Base-by-base conservation (phyloP, 1,140 invertebrate genomes). In the Hycleus cichorii region DNA sequence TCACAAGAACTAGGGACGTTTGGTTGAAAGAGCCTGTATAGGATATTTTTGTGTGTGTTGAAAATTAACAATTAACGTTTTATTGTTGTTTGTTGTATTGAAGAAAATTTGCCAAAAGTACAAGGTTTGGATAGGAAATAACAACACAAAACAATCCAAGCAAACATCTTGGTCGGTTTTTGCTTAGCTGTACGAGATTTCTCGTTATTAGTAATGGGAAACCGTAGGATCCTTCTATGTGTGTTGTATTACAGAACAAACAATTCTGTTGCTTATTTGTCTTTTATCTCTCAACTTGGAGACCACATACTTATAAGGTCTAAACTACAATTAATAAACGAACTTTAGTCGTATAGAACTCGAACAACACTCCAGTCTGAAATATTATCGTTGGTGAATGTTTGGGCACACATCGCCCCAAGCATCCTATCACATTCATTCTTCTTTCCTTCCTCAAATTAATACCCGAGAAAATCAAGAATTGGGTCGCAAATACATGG, bases 271-370 rank as follows among this genome's bases (percentile, higher is more conserved):
- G 43, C 25, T 53, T 53, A 53, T 53, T 53, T 53, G 42, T 53
- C 51, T 53, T 53, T 53, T 53, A 45, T 53, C 51, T 53, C 32
- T 5, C 51, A 32, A 53, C 18, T 45, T 24, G 42, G 42, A 53
- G 51, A 32, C 32, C 32, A 53, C 54, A 57, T 26, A 46, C 57
- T 62, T 54, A 62, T 59, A 47, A 49, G 59, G 52, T 47, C 50
- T 48, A 58, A 65, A 64, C 53, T 61, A 59, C 62, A 64, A 65
- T 65, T 65, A 65, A 65, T 65, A 65, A 65, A 63, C 61, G 64
- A 64, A 65, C 60, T 65, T 65, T 65, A 24, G 53, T 59, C 57
- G 57, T 59, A 57, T 38, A 51, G 52, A 64, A 64, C 49, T 61
- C 49, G 26, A 39, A 46, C 7, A 53, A 38, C 40, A 47, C 27